Evolutionary conservation across 2,113 vertebrate genomes (phyloP).

Genomic region (Cettia cetti): DNA sequence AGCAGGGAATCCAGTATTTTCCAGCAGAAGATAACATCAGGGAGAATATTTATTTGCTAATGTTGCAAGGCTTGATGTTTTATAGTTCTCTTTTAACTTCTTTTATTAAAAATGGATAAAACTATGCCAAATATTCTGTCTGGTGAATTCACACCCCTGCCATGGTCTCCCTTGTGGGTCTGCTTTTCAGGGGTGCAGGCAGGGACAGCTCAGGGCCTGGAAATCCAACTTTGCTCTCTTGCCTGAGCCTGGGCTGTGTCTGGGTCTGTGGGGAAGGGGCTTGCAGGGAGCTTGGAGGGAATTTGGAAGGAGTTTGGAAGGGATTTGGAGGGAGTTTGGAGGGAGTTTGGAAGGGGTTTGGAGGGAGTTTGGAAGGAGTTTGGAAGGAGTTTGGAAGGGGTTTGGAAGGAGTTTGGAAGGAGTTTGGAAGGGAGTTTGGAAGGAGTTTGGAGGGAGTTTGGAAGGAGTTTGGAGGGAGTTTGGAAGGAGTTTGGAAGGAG

Average conservation of each 20-base stretch:
- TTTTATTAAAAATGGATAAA: not conserved
- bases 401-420: not conserved
- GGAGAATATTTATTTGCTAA: not conserved
- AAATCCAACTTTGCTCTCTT: not conserved
- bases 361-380: not conserved
- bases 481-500: too few species aligned
- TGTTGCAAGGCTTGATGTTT: slow-evolving; percentile 21
- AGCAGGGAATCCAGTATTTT: not conserved
- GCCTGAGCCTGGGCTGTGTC: fast-evolving
- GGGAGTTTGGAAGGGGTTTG: not conserved
- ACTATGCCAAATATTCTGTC: not conserved
- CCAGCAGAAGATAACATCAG: slow-evolving; percentile 1
- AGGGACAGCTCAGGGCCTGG: not conserved
- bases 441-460: too few species aligned
- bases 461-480: too few species aligned
- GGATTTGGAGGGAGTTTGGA: not conserved
- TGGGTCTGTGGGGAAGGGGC: not conserved
- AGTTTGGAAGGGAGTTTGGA: too few species aligned
- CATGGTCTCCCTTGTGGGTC: not conserved
- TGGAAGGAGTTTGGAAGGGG: not conserved
- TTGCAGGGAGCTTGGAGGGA: not conserved
- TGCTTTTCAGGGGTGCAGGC: not conserved
- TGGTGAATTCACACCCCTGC: not conserved
- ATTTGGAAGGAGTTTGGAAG: not conserved
- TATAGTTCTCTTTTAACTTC: not conserved